phyloP scores from a whole-genome alignment of 2,888 invertebrate species.

The Tanytarsus gracilentus region DNA sequence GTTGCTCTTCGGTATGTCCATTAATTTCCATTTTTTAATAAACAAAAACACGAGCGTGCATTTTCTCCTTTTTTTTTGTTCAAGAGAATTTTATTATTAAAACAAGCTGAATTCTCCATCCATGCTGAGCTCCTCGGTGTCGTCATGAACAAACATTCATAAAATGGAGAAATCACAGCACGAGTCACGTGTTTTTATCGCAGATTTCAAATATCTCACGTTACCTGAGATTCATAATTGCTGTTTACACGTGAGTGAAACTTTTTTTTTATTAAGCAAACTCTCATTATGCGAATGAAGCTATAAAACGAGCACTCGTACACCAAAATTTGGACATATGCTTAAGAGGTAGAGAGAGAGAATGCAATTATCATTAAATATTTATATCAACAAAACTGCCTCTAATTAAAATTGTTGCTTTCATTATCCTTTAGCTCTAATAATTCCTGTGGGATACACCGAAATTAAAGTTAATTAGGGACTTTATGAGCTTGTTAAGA shows the following conservation, averaged over 20 bases:
- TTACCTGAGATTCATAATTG: background rate
- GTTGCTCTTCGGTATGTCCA: background rate
- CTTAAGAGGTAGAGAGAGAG: background rate
- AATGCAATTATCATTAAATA: background rate
- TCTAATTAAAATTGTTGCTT: slow-evolving; percentile 13
- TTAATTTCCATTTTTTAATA: slow-evolving; percentile 10
- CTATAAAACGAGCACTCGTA: too few species aligned
- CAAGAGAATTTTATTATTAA: background rate
- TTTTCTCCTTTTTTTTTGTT: background rate
- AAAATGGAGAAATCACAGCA: background rate
- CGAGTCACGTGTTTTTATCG: slow-evolving; percentile 14
- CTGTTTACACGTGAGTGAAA: background rate
- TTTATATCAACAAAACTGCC: slow-evolving; percentile 8
- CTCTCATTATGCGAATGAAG: too few species aligned
- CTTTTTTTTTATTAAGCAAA: background rate
- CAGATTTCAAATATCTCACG: slow-evolving; percentile 4
- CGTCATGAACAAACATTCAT: background rate
- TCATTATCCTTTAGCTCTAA: slow-evolving; percentile 14
- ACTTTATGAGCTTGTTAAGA: slow-evolving; percentile 6
- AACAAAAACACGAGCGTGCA: background rate
- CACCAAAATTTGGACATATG: too few species aligned
- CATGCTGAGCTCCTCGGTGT: background rate
- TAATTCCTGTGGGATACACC: background rate
- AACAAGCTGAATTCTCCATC: background rate
- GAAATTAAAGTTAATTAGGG: slow-evolving; percentile 8